These are phyloP conservation scores for Bradypodion pumilum DNA, from an alignment of 2,797 vertebrate genomes.

Conservation along the genomic window DNA sequence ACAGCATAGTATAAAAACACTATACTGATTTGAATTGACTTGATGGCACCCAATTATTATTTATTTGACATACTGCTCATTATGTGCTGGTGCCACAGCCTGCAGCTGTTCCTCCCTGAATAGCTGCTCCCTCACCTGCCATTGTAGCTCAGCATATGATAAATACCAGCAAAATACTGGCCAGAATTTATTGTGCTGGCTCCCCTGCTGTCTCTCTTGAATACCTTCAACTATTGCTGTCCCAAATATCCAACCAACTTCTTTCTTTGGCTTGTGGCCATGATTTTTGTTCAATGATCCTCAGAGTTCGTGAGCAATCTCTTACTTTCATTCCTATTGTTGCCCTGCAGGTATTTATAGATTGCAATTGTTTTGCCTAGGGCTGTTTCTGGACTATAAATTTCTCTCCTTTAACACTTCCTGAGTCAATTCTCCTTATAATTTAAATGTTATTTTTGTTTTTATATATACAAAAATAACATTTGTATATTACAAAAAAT, in stretches of 20 bases:
- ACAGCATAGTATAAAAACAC: no score
- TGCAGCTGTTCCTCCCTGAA: no score
- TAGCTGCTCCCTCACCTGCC: not conserved
- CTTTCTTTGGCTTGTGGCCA: slow-evolving; percentile 15
- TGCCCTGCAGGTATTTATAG: slow-evolving; percentile 41
- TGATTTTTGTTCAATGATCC: slow-evolving; percentile 1
- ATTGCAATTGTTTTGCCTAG: slow-evolving; percentile 17
- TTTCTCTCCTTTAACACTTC: slow-evolving; percentile 16
- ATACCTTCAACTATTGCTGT: not conserved
- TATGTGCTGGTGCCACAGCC: not conserved
- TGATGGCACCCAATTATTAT: no score
- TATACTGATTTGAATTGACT: no score
- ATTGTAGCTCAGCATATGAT: not conserved
- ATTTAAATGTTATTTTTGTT: slow-evolving; percentile 8
- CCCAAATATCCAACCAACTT: not conserved
- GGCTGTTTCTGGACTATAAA: slow-evolving; percentile 16
- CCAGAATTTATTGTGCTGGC: not conserved
- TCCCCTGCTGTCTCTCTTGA: not conserved
- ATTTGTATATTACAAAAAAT: no score
- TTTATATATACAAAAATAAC: no score
- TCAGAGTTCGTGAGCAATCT: slow-evolving; percentile 12
- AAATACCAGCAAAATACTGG: no score
- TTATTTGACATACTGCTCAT: no score
- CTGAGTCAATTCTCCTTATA: slow-evolving; percentile 22
- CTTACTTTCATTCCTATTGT: slow-evolving; percentile 35